Conservation (phyloP, 2,797 vertebrate species). For the Anas bahamensis region DNA sequence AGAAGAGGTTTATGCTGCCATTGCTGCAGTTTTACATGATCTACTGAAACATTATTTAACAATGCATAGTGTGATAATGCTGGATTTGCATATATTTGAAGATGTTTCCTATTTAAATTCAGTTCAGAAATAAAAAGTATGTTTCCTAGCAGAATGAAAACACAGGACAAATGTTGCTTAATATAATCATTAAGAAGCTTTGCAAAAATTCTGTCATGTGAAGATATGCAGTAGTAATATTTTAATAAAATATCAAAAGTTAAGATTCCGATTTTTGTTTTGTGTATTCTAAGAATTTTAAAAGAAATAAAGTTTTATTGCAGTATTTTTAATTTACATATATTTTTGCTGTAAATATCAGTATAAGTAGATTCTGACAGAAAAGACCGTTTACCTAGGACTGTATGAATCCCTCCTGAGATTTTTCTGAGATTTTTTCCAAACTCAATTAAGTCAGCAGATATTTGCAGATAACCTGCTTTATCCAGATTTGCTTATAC, state of each 20-base stretch:
- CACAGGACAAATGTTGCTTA: not conserved
- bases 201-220: not conserved
- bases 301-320: not conserved
- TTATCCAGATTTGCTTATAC: not conserved
- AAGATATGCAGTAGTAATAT: not conserved
- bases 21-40: slow-evolving; percentile 11
- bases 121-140: slow-evolving; percentile 5
- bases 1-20: slow-evolving; percentile 36
- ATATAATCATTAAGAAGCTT: not conserved
- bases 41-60: slow-evolving; percentile 36
- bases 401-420: not conserved
- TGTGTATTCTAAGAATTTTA: not conserved
- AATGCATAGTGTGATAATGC: slow-evolving; percentile 21
- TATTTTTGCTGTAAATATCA: not conserved
- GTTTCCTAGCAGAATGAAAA: slow-evolving; percentile 1
- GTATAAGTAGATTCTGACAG: not conserved
- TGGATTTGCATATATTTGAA: slow-evolving; percentile 58
- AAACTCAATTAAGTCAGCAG: not conserved
- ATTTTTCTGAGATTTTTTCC: not conserved
- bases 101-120: slow-evolving; percentile 42
- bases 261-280: not conserved
- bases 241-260: not conserved
- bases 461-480: not conserved
- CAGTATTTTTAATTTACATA: not conserved
- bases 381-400: not conserved